Base-by-base conservation (phyloP, 92 coral and sea anemone genomes). In the Diadumene lineata region DNA sequence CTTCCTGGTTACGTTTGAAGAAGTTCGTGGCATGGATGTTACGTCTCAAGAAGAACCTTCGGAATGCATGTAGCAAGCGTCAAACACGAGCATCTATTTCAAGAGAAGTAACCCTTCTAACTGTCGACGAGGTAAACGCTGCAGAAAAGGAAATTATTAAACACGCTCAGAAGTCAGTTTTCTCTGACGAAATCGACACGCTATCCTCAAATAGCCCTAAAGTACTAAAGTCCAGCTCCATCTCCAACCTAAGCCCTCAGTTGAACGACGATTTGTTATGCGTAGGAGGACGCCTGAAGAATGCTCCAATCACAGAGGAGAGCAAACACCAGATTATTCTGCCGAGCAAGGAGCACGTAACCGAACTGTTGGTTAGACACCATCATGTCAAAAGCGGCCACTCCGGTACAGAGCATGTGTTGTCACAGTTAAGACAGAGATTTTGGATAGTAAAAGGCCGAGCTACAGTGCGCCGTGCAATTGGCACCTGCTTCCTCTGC, bases 391-490 rank as follows among this genome's bases (percentile, higher is more conserved):
- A 16, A 50, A 65, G 78, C 34, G 86, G 86, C 19, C 90, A 81
- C 72, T 74, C 77, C 44, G 86, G 86, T 51, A 34, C 72, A n/a
- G 90, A 86, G 55, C 77, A 86, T 60, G 77, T 75, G 58, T 60
- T 85, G 23, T 85, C 82, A 11, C 65, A 81, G 30, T 46, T 85
- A 75, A 68, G 90, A 56, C 50, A 76, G 70, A 74, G 68, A 24
- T 86, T 56, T 60, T 86, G 83, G 86, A 68, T 86, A 21, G 30
- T 86, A 43, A 34, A 58, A 26, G 86, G 86, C 31, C 68, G 90
- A 81, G 77, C 27, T 25, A 15, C 66, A 16, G 74, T 86, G 61
- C 81, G 79, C n/a, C 61, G 73, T 10, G 48, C 60, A 60, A 43
- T 86, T 28, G 53, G 68, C 55, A 23, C 74, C 11, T 86, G 86